Conservation (phyloP, 2,113 vertebrate species). For the Phaethon lepturus region DNA sequence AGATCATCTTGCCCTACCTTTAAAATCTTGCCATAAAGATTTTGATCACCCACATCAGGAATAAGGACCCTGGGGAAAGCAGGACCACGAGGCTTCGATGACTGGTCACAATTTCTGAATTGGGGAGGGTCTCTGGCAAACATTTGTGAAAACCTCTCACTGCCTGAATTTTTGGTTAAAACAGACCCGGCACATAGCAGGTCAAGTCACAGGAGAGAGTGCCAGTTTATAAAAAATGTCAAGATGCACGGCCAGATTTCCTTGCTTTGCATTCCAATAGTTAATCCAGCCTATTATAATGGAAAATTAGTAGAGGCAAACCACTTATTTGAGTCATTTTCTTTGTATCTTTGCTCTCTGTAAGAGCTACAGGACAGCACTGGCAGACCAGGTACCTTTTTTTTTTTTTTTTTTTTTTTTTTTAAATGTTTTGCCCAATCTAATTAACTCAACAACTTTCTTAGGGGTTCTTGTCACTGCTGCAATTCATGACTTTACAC, state of each 20-base stretch:
- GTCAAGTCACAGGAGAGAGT: neutral
- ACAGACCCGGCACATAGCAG: neutral
- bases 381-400: neutral
- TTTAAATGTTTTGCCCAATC: neutral
- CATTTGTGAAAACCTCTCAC: neutral
- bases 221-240: neutral
- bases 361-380: neutral
- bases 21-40: neutral
- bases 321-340: neutral
- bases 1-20: neutral
- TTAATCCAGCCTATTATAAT: neutral
- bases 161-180: neutral
- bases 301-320: neutral
- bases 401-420: neutral
- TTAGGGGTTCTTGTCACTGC: neutral
- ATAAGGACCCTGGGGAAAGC: neutral
- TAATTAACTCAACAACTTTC: neutral
- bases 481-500: neutral
- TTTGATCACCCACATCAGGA: neutral
- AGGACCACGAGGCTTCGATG: neutral
- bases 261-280: neutral
- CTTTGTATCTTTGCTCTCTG: neutral
- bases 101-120: neutral
- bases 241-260: neutral
- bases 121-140: neutral